phyloP scores from a whole-genome alignment of 2,888 invertebrate species.

The Himalopsyche anomala region DNA sequence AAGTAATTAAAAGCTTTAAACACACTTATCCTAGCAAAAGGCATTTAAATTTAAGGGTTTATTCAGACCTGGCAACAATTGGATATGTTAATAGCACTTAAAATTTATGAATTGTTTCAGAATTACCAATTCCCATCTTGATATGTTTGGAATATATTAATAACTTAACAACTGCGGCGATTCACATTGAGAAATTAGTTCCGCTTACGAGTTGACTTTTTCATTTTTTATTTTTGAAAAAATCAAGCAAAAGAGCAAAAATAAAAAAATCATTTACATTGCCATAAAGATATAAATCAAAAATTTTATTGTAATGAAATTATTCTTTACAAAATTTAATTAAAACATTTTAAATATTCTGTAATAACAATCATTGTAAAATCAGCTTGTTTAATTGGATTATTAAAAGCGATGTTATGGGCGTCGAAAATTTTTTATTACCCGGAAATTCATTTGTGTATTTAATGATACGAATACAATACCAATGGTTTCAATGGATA shows the following conservation, averaged over 20 bases:
- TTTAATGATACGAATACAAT: no score
- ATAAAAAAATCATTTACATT: neutral
- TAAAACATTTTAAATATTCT: neutral
- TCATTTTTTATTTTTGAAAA: neutral
- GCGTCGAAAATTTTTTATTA: no score
- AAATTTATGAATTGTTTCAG: slow-evolving; percentile 26
- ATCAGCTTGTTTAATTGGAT: no score
- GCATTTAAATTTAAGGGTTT: slow-evolving; percentile 4
- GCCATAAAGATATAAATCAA: neutral
- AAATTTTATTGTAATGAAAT: neutral
- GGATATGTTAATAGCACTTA: slow-evolving; percentile 19
- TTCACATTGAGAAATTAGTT: neutral
- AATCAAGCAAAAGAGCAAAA: neutral
- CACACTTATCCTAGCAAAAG: neutral
- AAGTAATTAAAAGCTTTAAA: neutral
- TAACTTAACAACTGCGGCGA: neutral
- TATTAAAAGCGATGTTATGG: no score
- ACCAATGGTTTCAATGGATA: no score
- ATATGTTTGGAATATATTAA: slow-evolving; percentile 13
- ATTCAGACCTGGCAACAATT: slow-evolving; percentile 10
- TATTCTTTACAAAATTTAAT: neutral
- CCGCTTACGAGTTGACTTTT: neutral
- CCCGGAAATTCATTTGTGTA: no score
- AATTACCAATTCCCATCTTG: slow-evolving; percentile 20
- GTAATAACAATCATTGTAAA: neutral